Percentiles rank a stretch among this genome's conserved stretches.
phyloP scores from a whole-genome alignment of 1,140 invertebrate species.

The Brachionus koreanus region DNA sequence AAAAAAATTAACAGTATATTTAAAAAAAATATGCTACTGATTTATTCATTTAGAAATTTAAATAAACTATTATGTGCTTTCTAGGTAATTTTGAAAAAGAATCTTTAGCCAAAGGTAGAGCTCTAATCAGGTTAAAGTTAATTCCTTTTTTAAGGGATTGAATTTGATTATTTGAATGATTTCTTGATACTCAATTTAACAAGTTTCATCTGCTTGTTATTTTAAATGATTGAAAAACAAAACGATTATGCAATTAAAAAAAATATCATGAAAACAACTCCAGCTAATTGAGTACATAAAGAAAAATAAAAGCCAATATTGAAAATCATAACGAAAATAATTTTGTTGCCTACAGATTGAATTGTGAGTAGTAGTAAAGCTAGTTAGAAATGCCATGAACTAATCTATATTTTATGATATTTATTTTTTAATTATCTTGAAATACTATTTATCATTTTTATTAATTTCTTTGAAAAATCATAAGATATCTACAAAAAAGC shows the following conservation, averaged over 20 bases:
- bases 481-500: neutral
- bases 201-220: neutral
- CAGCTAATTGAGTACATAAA: neutral
- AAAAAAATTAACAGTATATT: too few species aligned
- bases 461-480: neutral
- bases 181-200: neutral
- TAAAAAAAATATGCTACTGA: too few species aligned
- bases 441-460: slow-evolving; percentile 5
- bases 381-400: slow-evolving; percentile 8
- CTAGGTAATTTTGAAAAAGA: too few species aligned
- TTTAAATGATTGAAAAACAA: slow-evolving; percentile 3
- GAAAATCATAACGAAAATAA: neutral
- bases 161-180: neutral
- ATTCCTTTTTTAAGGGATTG: neutral
- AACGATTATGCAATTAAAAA: slow-evolving; percentile 15
- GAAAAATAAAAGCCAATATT: neutral
- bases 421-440: slow-evolving; percentile 27
- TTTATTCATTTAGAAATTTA: too few species aligned
- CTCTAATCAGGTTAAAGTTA: too few species aligned
- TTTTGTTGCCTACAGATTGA: neutral
- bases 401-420: slow-evolving; percentile 23
- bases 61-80: too few species aligned
- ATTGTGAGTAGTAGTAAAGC: neutral
- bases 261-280: neutral
- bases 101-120: too few species aligned